Conservation (phyloP, 1,140 invertebrate species). For the Chrysopa pallens region DNA sequence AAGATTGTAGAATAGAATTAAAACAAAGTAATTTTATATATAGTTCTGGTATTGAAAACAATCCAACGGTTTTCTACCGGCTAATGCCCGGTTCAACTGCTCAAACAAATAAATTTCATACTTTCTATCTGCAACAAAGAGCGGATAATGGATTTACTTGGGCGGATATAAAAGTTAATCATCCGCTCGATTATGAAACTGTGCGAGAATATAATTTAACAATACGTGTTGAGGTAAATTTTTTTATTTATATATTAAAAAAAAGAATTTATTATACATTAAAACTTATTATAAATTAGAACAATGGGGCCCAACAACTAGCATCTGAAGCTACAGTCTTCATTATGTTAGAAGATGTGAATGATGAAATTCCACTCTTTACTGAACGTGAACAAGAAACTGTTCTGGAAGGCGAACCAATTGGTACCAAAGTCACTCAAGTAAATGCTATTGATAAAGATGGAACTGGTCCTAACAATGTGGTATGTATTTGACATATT, state of each 20-base stretch:
- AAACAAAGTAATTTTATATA: constrained; percentile 15
- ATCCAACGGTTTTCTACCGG: constrained; percentile 86
- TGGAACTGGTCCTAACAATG: constrained; percentile 84
- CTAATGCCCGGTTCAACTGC: constrained; percentile 87
- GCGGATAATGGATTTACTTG: constrained; percentile 77
- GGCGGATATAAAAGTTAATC: constrained; percentile 92
- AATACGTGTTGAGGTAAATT: constrained; percentile 87
- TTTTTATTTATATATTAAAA: too few relatives aligned
- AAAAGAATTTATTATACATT: too few relatives aligned
- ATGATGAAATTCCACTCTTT: constrained; percentile 91
- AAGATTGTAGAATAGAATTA: constrained; percentile 1
- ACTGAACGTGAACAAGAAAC: constrained; percentile 88
- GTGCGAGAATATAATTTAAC: constrained; percentile 93
- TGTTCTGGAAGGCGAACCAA: constrained; percentile 81
- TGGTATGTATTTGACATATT: too few relatives aligned
- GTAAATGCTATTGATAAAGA: constrained; percentile 94
- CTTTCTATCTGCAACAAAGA: constrained; percentile 86
- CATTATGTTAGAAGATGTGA: constrained; percentile 88
- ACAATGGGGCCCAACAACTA: constrained; percentile 87
- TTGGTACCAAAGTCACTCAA: constrained; percentile 88
- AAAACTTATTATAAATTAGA: constrained; percentile 31
- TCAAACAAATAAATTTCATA: constrained; percentile 89
- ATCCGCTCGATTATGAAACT: constrained; percentile 84
- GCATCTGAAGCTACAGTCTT: constrained; percentile 86
- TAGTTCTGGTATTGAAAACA: constrained; percentile 90